Percentiles rank a stretch among this genome's conserved stretches.
Conservation (phyloP, 2,888 invertebrate species). For the Sicus ferrugineus region DNA sequence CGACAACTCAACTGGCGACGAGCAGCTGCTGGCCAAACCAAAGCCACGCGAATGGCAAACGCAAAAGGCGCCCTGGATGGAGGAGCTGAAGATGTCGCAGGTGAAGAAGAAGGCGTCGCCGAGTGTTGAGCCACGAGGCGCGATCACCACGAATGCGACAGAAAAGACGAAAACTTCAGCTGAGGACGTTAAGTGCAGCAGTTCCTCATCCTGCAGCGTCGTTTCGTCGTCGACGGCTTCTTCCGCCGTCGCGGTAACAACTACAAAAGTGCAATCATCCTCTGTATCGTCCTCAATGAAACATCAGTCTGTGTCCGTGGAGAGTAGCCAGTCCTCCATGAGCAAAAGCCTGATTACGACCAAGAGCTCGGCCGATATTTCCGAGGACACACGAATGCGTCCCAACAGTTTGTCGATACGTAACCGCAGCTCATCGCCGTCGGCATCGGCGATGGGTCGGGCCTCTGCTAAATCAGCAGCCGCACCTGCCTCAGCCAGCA, state of each 20-base stretch:
- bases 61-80: constrained; percentile 81
- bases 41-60: constrained; percentile 77
- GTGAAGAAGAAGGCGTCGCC: constrained; percentile 63
- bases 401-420: constrained; percentile 60
- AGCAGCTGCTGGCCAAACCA: constrained; percentile 68
- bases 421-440: constrained; percentile 60
- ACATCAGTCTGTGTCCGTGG: constrained; percentile 54
- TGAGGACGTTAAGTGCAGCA: constrained; percentile 46
- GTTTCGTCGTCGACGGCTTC: constrained; percentile 34
- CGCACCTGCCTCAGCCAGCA: constrained; percentile 28
- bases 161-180: constrained; percentile 33
- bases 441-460: constrained; percentile 43
- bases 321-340: constrained; percentile 47
- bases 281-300: constrained; percentile 53
- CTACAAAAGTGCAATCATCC: constrained; percentile 58
- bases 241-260: constrained; percentile 36
- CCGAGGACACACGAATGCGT: constrained; percentile 55
- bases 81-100: constrained; percentile 81
- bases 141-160: constrained; percentile 9
- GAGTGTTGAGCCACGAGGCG: constrained; percentile 53
- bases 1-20: constrained; percentile 58
- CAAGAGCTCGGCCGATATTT: constrained; percentile 42
- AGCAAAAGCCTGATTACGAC: constrained; percentile 42
- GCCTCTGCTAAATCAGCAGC: constrained; percentile 35
- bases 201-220: constrained; percentile 30